Evolutionary conservation across 2,888 invertebrate species (phyloP).

Genomic region (Neuroscelio doddi): DNA sequence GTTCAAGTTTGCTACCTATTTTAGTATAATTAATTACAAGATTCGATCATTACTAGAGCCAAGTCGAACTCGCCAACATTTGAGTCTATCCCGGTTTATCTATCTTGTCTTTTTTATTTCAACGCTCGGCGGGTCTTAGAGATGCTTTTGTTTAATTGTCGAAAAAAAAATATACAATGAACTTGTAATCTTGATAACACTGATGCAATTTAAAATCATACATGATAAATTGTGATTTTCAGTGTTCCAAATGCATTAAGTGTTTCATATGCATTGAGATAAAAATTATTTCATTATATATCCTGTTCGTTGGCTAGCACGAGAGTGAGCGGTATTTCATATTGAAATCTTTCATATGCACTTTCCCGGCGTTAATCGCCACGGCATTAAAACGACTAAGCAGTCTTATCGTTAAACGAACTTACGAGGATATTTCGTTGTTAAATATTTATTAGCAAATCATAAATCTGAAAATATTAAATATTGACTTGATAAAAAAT

Average conservation of each 20-base stretch:
- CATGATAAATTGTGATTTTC: slow-evolving; percentile 29
- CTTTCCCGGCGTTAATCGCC: slow-evolving; percentile 42
- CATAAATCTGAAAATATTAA: slow-evolving; percentile 23
- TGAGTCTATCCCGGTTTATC: no score
- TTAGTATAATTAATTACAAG: no score
- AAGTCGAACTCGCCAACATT: no score
- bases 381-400: slow-evolving; percentile 23
- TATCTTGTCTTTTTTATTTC: no score
- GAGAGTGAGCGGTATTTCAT: slow-evolving; percentile 41
- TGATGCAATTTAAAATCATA: no score
- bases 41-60: no score
- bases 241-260: slow-evolving; percentile 23
- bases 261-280: slow-evolving; percentile 17
- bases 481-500: background rate
- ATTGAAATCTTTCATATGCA: slow-evolving; percentile 37
- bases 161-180: no score
- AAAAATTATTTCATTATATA: slow-evolving; percentile 40
- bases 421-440: slow-evolving; percentile 31
- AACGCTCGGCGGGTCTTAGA: no score
- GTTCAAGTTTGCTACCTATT: no score
- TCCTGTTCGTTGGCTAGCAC: slow-evolving; percentile 26
- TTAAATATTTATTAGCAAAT: slow-evolving; percentile 28
- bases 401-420: slow-evolving; percentile 24
- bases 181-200: no score
- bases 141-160: no score